Base-by-base conservation (phyloP, 2,113 vertebrate genomes). In the Myodes glareolus region DNA sequence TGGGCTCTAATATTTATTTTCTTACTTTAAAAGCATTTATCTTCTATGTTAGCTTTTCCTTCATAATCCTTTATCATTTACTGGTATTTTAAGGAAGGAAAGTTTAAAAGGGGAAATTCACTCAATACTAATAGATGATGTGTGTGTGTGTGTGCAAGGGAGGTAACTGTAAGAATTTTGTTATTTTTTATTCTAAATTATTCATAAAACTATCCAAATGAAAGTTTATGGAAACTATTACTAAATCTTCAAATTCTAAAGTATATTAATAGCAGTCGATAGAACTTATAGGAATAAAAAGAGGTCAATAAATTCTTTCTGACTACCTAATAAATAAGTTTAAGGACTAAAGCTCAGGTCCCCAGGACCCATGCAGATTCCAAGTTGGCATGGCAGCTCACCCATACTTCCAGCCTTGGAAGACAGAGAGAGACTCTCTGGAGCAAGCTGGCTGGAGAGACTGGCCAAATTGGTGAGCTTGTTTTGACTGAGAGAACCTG, bases 51-150 rank as follows among this genome's bases (percentile, higher is more conserved):
- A 21, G 29, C 21, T 25, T 90, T 55, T 68, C 19, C 39, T 75
- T 75, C 68, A 17, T 85, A 39, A 55, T 76, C 39, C 12, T 77
- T 11, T 65, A 82, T 17, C 27, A 92, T 1, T 50, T 45, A 65
- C 50, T 21, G 13, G 39, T 90, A 90, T n/a, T 90, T 92, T 80
- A 84, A 94, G 87, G 80, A 92, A 88, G 29, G 31, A n/a, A 58
- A 17, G 52, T 80, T 10, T 47, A 88, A 84, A n/a, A 19, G 58
- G 65, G 45, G 52, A 42, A 90, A 45, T 7, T 13, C 29, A 63
- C 42, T 61, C 50, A 72, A 13, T 68, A 70, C n/a, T 47, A 92
- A 80, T 25, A 67, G 23, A 36, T 86, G 29, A 63, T 67, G 12
- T 87, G 23, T 50, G 39, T 55, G 17, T 36, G 33, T 12, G 11